Evolutionary conservation across 2,888 invertebrate species (phyloP).

Genomic region (Dilophus febrilis): DNA sequence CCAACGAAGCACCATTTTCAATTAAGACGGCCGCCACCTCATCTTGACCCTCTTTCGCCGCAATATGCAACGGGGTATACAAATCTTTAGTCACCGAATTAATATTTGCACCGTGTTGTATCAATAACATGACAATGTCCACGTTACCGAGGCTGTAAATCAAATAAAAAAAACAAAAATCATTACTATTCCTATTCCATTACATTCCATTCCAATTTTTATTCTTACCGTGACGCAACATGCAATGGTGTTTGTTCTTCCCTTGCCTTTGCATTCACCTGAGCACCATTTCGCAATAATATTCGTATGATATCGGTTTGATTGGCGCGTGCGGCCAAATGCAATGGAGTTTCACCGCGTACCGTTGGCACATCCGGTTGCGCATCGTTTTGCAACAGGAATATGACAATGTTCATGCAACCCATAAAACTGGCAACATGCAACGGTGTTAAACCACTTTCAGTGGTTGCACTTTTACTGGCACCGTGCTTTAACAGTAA

Average conservation of each 20-base stretch:
- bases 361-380: slow-evolving; percentile 89
- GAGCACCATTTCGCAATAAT: slow-evolving; percentile 81
- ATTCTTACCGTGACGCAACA: slow-evolving; percentile 54
- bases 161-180: background rate
- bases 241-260: slow-evolving; percentile 95
- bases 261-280: slow-evolving; percentile 51
- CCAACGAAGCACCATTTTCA: slow-evolving; percentile 77
- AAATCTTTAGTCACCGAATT: slow-evolving; percentile 84
- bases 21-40: slow-evolving; percentile 79
- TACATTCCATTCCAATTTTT: background rate
- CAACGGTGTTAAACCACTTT: slow-evolving; percentile 81
- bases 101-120: slow-evolving; percentile 85
- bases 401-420: slow-evolving; percentile 97
- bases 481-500: slow-evolving; percentile 89
- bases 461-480: slow-evolving; percentile 53
- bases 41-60: slow-evolving; percentile 91
- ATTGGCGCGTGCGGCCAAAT: slow-evolving; percentile 90
- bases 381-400: slow-evolving; percentile 83
- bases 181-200: background rate
- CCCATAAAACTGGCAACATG: slow-evolving; percentile 99
- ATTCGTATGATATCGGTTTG: slow-evolving; percentile 96
- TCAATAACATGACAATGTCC: slow-evolving; percentile 81
- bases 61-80: slow-evolving; percentile 93
- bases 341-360: slow-evolving; percentile 90
- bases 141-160: slow-evolving; percentile 66